These are phyloP conservation scores for Sus scrofa DNA, from an alignment of 2,113 vertebrate genomes.

Conservation along the genomic window T2T-Sscrofa CM000826.6:92174001-92174500, in stretches of 20 bases:
- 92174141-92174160: not conserved
- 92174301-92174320: not conserved
- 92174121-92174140: not conserved
- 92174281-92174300: not conserved
- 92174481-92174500: too few relatives aligned
- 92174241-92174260: not conserved
- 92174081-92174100: not conserved
- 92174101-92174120: too few relatives aligned
- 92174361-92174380: not conserved
- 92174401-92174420: not conserved
- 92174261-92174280: not conserved
- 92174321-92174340: not conserved
- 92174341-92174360: not conserved
- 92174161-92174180: not conserved
- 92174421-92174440: not conserved
- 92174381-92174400: not conserved
- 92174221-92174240: not conserved
- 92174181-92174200: not conserved
- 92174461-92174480: too few relatives aligned
- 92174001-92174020: not conserved
- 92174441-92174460: too few relatives aligned
- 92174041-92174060: not conserved
- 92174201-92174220: not conserved
- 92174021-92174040: not conserved
- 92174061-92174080: not conserved